Evolutionary conservation across 2,113 vertebrate genomes (phyloP).

Genomic region (Tachysurus vachellii): DNA sequence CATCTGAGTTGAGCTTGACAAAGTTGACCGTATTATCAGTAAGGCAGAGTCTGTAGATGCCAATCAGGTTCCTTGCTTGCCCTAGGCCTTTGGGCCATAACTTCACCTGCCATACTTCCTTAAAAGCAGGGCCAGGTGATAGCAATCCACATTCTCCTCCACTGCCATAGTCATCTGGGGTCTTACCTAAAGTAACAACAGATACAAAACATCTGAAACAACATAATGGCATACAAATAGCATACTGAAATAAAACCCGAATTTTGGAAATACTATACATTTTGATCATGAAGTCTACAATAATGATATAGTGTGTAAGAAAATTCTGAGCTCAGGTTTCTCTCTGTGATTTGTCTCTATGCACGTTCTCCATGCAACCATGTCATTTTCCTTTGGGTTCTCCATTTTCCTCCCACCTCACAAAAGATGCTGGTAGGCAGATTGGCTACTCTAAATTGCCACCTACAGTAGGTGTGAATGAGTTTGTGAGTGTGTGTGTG

Average conservation of each 20-base stretch:
- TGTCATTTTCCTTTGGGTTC: background rate
- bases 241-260: background rate
- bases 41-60: conserved; percentile 79
- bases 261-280: background rate
- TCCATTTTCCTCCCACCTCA: background rate
- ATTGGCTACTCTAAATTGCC: background rate
- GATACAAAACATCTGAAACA: conserved; percentile 11
- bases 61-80: conserved; percentile 77
- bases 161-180: conserved; percentile 74
- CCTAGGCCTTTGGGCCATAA: conserved; percentile 80
- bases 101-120: conserved; percentile 84
- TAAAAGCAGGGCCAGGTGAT: conserved; percentile 74
- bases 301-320: background rate
- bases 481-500: background rate
- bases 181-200: conserved; percentile 66
- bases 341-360: background rate
- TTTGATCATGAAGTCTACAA: background rate
- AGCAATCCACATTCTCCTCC: conserved; percentile 72
- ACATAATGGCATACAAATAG: background rate
- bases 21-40: conserved; percentile 80
- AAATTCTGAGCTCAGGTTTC: background rate
- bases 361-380: too few relatives aligned
- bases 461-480: background rate
- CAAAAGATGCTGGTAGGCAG: background rate
- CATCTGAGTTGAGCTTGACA: conserved; percentile 77